Evolutionary conservation across 2,797 vertebrate genomes (phyloP), one percentile per base, ranked within the genome.

Genomic region (Chloroceryle inda): DNA sequence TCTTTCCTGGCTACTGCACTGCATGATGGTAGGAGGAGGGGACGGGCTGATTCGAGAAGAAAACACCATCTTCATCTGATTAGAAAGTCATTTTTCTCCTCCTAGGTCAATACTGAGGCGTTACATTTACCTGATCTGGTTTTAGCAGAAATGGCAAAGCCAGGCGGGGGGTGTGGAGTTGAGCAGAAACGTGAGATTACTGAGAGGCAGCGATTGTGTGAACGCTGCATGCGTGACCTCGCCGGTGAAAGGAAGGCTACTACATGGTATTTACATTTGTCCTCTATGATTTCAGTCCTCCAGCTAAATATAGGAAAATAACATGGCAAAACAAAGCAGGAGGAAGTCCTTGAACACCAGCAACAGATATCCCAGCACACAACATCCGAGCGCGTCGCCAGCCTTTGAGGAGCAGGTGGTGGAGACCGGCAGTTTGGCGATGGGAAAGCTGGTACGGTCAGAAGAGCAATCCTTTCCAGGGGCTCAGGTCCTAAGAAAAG

Each of bases 61-160:
- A 88, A 95, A 84, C 76, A 18, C 24, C 20, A 2, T 63, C 88
- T 81, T 89, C 82, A 44, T 33, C 37, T 66, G 63, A 94, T 86
- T 72, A 84, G 31, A 69, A 94, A 95, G 69, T 88, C 2, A n/a
- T 92, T 85, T 92, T 55, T 63, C 59, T 63, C 55, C 69, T 86
- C 59, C 38, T 37, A 47, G 53, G 68, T 92, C 71, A 49, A 79
- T 82, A 52, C 40, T 0, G 29, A 92, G 74, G 55, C 3, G 4
- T 49, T 85, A 37, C 40, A 40, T 87, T 83, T 77, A 64, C 78
- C 89, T 85, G 93, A 40, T 63, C 52, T 31, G 83, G 29, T 74
- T 79, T 84, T 62, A 78, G 82, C 85, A 76, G 88, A 82, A 85
- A 76, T 18, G 76, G 68, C n/a, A 14, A 71, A 88, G 80, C 40